phyloP scores from a whole-genome alignment of 2,888 invertebrate genomes.

The Cosmorhoe ocellata region DNA sequence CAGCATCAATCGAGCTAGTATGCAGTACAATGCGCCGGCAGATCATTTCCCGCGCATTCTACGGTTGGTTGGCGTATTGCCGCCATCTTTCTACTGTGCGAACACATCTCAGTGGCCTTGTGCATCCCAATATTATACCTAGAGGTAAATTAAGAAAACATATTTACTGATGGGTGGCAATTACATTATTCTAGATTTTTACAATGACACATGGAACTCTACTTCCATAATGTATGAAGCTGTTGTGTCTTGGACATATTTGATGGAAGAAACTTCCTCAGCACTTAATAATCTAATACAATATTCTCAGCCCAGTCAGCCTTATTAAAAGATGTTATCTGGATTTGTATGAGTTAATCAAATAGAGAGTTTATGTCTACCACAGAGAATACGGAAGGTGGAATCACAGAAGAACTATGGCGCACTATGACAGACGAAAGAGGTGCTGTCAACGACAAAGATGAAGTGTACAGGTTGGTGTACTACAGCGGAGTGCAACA shows the following conservation, averaged over 20 bases:
- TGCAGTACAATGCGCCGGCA: constrained; percentile 97
- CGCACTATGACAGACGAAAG: constrained; percentile 82
- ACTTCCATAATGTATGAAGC: no score
- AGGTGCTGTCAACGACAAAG: constrained; percentile 83
- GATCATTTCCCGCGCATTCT: constrained; percentile 97
- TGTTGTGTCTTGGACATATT: no score
- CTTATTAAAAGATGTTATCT: no score
- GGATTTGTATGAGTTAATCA: no score
- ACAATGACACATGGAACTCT: no score
- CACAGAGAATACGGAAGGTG: constrained; percentile 84
- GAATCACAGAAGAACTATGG: constrained; percentile 91
- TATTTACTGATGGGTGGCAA: not conserved
- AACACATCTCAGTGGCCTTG: constrained; percentile 94
- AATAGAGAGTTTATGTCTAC: no score
- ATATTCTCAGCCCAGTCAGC: no score
- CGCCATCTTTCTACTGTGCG: constrained; percentile 95
- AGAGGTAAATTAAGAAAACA: constrained; percentile 65
- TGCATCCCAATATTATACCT: constrained; percentile 87
- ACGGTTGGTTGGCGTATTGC: constrained; percentile 98
- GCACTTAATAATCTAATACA: no score
- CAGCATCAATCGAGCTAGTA: constrained; percentile 87
- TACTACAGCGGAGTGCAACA: constrained; percentile 94
- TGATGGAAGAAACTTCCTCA: no score
- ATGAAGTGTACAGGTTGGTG: constrained; percentile 90
- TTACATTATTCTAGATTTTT: no score